These are phyloP conservation scores for Tetranychus piercei DNA, from an alignment of 2,888 invertebrate genomes.

Conservation along the genomic window DNA sequence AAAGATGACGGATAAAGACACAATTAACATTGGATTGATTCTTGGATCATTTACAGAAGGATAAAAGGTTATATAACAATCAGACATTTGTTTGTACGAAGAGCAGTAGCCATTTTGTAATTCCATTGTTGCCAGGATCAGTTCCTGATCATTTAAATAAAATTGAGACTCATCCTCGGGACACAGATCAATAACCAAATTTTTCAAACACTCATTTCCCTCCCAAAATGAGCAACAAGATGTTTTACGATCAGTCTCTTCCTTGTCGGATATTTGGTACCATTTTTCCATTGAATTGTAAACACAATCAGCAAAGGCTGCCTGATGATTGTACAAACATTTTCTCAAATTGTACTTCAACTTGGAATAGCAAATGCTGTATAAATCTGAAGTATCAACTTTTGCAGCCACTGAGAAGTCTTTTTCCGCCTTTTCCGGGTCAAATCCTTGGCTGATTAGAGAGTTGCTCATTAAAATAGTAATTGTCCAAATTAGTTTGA, in stretches of 20 bases:
- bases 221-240: not conserved
- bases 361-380: not conserved
- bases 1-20: too few relatives aligned
- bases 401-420: too few relatives aligned
- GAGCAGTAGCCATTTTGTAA: not conserved
- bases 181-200: not conserved
- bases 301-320: not conserved
- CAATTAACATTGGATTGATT: too few relatives aligned
- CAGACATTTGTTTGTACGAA: not conserved
- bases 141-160: not conserved
- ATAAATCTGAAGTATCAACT: not conserved
- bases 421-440: too few relatives aligned
- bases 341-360: not conserved
- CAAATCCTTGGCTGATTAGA: too few relatives aligned
- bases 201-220: not conserved
- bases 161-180: not conserved
- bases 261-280: not conserved
- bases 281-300: not conserved
- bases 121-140: not conserved
- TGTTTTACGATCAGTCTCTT: not conserved
- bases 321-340: not conserved
- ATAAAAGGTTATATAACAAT: not conserved
- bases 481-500: too few relatives aligned
- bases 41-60: too few relatives aligned
- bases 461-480: too few relatives aligned